A percentile compares a stretch with the other conserved stretches of the same genome.
Conservation (phyloP, 1,140 invertebrate species). For the Hormaphis cornu region DNA sequence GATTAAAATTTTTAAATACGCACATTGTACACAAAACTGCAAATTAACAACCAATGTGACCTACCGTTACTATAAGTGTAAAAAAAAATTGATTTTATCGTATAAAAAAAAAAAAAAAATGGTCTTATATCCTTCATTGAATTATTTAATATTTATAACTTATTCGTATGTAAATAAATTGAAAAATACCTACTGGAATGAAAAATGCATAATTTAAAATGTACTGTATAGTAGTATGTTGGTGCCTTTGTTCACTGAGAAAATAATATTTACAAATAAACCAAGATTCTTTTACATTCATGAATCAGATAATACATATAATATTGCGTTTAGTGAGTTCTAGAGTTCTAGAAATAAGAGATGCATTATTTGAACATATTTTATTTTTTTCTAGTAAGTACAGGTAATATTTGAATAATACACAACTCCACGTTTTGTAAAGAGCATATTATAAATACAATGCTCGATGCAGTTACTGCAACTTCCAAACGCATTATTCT, state of each 20-base stretch:
- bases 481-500: neutral
- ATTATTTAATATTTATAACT: neutral
- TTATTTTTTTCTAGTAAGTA: no score
- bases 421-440: neutral
- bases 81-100: no score
- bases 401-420: neutral
- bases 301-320: neutral
- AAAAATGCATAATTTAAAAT: neutral
- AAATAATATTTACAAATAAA: no score
- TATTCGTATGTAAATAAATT: neutral
- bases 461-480: neutral
- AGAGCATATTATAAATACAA: neutral
- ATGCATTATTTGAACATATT: no score
- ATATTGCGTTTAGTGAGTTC: neutral
- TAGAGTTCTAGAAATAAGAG: no score
- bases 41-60: no score
- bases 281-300: no score
- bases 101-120: no score
- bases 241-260: no score
- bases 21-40: no score
- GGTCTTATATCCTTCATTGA: neutral
- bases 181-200: neutral
- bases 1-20: no score
- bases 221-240: neutral
- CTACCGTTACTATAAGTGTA: no score